phyloP scores from a whole-genome alignment of 1,140 invertebrate genomes.

The Bombus pascuorum region DNA sequence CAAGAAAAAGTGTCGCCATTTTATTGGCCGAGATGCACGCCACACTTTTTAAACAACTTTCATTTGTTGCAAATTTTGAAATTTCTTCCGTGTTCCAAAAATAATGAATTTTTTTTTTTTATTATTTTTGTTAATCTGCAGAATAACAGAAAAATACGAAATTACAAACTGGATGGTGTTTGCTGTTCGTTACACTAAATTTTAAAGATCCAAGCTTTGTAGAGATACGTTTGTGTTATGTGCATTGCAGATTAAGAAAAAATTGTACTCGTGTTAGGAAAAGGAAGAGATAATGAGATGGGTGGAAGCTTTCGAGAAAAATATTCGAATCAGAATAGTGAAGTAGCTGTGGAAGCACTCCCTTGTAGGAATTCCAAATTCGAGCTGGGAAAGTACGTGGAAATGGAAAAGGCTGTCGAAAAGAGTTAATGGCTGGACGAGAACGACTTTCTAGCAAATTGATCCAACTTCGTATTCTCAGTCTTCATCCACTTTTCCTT shows the following conservation, averaged over 20 bases:
- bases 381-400: neutral
- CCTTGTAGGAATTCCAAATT: neutral
- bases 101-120: neutral
- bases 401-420: neutral
- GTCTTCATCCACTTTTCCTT: neutral
- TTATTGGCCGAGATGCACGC: no score
- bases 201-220: neutral
- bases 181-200: neutral
- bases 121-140: neutral
- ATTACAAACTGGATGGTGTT: no score
- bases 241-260: neutral
- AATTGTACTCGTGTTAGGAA: neutral
- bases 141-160: neutral
- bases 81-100: neutral
- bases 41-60: neutral
- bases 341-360: neutral
- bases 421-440: neutral
- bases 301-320: neutral
- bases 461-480: no score
- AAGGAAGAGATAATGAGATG: no score
- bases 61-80: neutral
- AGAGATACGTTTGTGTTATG: neutral
- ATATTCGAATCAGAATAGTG: conserved; percentile 11
- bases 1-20: neutral
- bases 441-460: neutral